Evolutionary conservation across 2,888 invertebrate genomes (phyloP).

Genomic region (Eupithecia abbreviata): DNA sequence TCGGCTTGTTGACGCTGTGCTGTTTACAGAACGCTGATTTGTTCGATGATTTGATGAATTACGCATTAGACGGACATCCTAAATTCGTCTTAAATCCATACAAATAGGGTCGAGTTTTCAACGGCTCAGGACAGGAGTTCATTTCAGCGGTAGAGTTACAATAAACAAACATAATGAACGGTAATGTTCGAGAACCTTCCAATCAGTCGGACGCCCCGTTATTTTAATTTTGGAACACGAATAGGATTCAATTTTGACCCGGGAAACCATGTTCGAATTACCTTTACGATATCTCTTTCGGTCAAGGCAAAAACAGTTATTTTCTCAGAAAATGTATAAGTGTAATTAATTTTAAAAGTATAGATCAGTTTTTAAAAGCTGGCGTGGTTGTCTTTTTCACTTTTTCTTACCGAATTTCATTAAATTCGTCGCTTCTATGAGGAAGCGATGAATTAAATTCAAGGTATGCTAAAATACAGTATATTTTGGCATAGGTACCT

Average conservation of each 20-base stretch:
- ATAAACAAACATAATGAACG: slow-evolving; percentile 1
- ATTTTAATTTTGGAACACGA: neutral
- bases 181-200: slow-evolving; percentile 1
- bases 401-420: no score
- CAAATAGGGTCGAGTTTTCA: neutral
- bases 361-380: no score
- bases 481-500: no score
- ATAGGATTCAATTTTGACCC: neutral
- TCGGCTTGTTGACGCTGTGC: slow-evolving; percentile 53
- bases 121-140: neutral
- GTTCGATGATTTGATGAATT: slow-evolving; percentile 42
- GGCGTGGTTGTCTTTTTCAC: no score
- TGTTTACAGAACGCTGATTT: slow-evolving; percentile 49
- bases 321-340: neutral
- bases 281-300: neutral
- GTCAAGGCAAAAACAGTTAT: neutral
- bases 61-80: neutral
- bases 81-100: neutral
- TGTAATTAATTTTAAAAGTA: no score
- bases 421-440: no score
- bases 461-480: no score
- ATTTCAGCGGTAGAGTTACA: neutral
- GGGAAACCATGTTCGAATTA: neutral
- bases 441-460: no score
- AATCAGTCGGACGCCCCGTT: neutral